Percentiles rank a stretch among this genome's conserved stretches.
phyloP scores from a whole-genome alignment of 2,113 vertebrate species.

The Isichthys henryi region DNA sequence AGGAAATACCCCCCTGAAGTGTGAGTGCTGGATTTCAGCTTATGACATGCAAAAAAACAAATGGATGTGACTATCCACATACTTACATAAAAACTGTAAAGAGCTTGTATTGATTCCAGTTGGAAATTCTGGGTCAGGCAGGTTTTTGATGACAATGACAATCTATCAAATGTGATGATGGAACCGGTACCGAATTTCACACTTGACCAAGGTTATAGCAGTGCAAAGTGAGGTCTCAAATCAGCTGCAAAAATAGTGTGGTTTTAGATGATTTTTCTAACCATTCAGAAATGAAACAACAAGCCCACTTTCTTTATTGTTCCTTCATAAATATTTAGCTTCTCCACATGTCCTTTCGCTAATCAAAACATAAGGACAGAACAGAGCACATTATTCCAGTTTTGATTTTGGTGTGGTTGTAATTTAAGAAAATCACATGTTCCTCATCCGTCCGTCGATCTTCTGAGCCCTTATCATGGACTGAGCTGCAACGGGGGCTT shows the following conservation, averaged over 20 bases:
- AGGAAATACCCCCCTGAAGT: conserved; percentile 21
- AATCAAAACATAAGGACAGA: neutral
- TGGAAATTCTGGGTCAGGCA: conserved; percentile 45
- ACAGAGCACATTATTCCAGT: neutral
- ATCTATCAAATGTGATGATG: conserved; percentile 62
- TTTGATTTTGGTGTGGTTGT: neutral
- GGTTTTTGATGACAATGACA: conserved; percentile 52
- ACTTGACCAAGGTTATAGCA: conserved; percentile 59
- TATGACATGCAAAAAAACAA: conserved; percentile 15
- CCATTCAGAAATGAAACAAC: conserved; percentile 44
- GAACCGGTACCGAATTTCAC: conserved; percentile 55
- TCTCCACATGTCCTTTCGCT: conserved; percentile 36
- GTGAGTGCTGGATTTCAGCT: conserved; percentile 22
- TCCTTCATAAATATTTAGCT: conserved; percentile 40
- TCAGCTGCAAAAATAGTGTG: conserved; percentile 63
- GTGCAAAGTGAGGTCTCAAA: conserved; percentile 33
- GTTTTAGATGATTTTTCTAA: conserved; percentile 61
- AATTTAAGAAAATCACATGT: neutral
- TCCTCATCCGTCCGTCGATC: neutral
- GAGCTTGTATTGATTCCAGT: conserved; percentile 27
- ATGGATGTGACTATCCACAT: conserved; percentile 45
- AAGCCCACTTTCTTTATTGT: conserved; percentile 52
- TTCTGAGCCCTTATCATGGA: neutral
- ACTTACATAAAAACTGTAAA: conserved; percentile 38
- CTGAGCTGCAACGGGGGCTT: neutral